phyloP scores from a whole-genome alignment of 2,888 invertebrate species.

The Rhagophthalmus giganteus region DNA sequence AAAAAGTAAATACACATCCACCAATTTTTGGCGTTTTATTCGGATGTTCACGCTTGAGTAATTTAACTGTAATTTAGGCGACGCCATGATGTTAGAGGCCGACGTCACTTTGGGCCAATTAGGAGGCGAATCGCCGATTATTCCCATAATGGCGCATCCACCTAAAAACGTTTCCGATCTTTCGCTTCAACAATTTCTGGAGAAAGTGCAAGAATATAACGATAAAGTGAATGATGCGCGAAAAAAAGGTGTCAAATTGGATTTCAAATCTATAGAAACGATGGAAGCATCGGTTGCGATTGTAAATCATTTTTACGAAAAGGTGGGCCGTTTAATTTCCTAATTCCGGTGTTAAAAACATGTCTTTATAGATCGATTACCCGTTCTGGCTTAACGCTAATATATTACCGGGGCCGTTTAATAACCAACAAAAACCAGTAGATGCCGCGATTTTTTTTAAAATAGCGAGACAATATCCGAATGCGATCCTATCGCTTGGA shows the following conservation, averaged over 20 bases:
- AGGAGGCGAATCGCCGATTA: slow-evolving; percentile 54
- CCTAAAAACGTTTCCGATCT: slow-evolving; percentile 74
- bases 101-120: slow-evolving; percentile 75
- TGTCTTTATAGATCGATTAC: slow-evolving; percentile 65
- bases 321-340: too few species aligned
- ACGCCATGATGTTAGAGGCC: slow-evolving; percentile 74
- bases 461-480: slow-evolving; percentile 61
- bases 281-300: slow-evolving; percentile 68
- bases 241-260: slow-evolving; percentile 82
- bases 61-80: too few species aligned
- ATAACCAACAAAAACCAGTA: slow-evolving; percentile 63
- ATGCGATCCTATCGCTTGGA: slow-evolving; percentile 75
- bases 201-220: slow-evolving; percentile 55
- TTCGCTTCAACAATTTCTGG: slow-evolving; percentile 72
- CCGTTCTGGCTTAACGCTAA: slow-evolving; percentile 90
- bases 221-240: slow-evolving; percentile 56
- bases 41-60: too few species aligned
- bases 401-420: slow-evolving; percentile 75
- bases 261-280: slow-evolving; percentile 81
- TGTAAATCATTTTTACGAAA: too few species aligned
- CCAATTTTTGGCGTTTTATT: too few species aligned
- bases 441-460: slow-evolving; percentile 67
- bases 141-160: slow-evolving; percentile 88
- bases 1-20: slow-evolving; percentile 56
- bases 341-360: too few species aligned